Base-by-base conservation (phyloP, 2,797 vertebrate species). In the Melanotaenia trifasciata region DNA sequence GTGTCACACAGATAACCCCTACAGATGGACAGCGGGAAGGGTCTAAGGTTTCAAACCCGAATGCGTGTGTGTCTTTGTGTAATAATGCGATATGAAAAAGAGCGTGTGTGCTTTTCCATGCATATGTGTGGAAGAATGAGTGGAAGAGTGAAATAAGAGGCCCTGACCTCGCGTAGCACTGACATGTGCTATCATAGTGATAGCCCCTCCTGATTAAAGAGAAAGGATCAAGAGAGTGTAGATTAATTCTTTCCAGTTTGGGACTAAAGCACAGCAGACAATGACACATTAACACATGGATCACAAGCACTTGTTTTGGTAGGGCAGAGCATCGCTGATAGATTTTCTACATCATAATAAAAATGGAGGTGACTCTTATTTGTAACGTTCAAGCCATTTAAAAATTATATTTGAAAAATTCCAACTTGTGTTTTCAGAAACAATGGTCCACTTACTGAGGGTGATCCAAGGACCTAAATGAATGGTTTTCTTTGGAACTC, bases 1-100 rank as follows among this genome's bases (percentile, higher is more conserved):
- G 89, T 90, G 90, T 91, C 91, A 92, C 91, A 87, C 80, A 83
- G 91, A 90, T 94, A 93, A 95, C 93, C 93, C 87, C 85, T 82
- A 79, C 93, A 94, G 93, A 93, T 90, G 91, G 92, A 92, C 88
- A 90, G 90, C 78, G 72, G 70, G 70, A 43, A 62, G 78, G 78
- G 83, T 93, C 88, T 94, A 90, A 89, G 76, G 91, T 94, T 94
- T 94, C 93, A 93, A 81, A 80, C 69, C 74, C 67, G 75, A 73
- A 66, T 72, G 65, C 58, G 69, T 8, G 12, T 64, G 70, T 20
- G 50, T 50, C 57, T 70, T 78, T 84, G 68, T 79, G 82, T 83
- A 85, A 84, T 86, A 89, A 90, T 85, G 78, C 90, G 89, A 89
- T 81, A 90, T 79, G 53, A 85, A 86, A 78, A 80, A 85, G 76